Percentiles rank a stretch among this genome's conserved stretches.
Conservation (phyloP, 1,140 invertebrate species). For the Idris sp. region DNA sequence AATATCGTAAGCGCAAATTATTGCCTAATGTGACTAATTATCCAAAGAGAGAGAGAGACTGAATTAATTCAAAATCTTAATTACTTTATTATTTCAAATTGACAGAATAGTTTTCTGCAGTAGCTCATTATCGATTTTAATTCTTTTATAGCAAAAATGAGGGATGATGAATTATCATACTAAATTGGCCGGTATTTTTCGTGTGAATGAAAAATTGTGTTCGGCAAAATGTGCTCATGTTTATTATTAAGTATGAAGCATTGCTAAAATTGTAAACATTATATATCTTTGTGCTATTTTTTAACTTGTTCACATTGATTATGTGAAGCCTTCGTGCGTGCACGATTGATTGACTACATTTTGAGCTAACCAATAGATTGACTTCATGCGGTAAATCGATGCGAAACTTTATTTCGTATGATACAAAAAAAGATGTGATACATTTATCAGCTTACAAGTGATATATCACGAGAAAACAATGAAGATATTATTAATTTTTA, state of each 20-base stretch:
- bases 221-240: too few species aligned
- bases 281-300: too few species aligned
- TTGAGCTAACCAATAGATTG: conserved; percentile 58
- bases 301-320: too few species aligned
- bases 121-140: conserved; percentile 10
- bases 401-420: conserved; percentile 49
- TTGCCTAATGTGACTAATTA: conserved; percentile 71
- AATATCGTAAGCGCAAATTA: conserved; percentile 67
- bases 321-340: too few species aligned
- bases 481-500: conserved; percentile 18
- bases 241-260: too few species aligned
- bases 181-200: too few species aligned
- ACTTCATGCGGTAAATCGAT: conserved; percentile 49
- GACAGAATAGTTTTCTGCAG: conserved; percentile 24
- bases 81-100: conserved; percentile 43
- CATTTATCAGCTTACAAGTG: conserved; percentile 44
- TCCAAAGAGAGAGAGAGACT: too few species aligned
- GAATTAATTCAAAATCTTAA: too few species aligned
- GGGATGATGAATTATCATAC: too few species aligned
- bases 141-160: conserved; percentile 11
- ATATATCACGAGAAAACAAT: conserved; percentile 45
- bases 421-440: conserved; percentile 50
- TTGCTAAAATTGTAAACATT: too few species aligned
- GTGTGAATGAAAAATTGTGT: too few species aligned
- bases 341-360: conserved; percentile 62